Evolutionary conservation across 2,113 vertebrate species (phyloP).

Genomic region (Rhynchopsitta pachyrhyncha): DNA sequence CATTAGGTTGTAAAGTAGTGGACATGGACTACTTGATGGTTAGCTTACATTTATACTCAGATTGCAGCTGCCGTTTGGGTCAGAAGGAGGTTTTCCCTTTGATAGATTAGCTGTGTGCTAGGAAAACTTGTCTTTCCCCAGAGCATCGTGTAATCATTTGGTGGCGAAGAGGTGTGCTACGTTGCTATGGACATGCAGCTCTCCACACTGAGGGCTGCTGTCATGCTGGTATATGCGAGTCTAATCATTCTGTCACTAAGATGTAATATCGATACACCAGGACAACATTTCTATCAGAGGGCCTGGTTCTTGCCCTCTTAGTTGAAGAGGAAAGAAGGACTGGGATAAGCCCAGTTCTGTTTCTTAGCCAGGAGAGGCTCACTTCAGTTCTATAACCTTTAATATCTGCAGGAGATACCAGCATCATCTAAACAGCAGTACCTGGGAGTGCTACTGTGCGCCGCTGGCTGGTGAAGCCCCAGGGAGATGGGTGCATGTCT

Average conservation of each 20-base stretch:
- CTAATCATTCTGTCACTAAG: not conserved
- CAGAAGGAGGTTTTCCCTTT: constrained; percentile 3
- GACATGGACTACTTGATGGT: not conserved
- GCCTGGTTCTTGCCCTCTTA: not conserved
- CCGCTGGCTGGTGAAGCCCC: accelerated
- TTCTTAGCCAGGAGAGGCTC: not conserved
- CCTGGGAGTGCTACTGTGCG: accelerated
- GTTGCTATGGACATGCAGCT: not conserved
- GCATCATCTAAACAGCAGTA: accelerated
- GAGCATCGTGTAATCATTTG: constrained; percentile 26
- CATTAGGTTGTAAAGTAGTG: not conserved
- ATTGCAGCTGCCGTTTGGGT: constrained; percentile 1
- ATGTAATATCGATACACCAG: not conserved
- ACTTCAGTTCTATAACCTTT: not conserved
- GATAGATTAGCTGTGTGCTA: constrained; percentile 6
- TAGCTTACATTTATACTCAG: not conserved
- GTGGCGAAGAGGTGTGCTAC: not conserved
- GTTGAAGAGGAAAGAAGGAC: not conserved
- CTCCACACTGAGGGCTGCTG: not conserved
- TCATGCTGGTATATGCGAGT: not conserved
- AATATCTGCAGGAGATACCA: accelerated
- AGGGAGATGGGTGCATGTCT: accelerated
- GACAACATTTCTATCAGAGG: not conserved
- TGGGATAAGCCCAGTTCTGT: not conserved
- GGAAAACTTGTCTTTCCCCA: constrained; percentile 48